A percentile compares a stretch with the other conserved stretches of the same genome.
Evolutionary conservation across 2,888 invertebrate species (phyloP).

Genomic region (Archaeoteleia sp.): DNA sequence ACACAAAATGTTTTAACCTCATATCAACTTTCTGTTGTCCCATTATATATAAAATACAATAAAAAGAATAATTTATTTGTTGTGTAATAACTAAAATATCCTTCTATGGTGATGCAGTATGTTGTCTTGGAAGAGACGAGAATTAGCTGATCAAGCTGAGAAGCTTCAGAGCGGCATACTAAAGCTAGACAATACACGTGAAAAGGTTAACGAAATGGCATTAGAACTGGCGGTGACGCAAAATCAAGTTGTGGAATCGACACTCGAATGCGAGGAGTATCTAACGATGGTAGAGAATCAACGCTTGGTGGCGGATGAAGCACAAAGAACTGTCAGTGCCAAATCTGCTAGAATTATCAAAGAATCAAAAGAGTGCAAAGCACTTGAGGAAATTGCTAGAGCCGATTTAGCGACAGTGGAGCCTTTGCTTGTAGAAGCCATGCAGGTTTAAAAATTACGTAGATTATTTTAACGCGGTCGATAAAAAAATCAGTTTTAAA

Average conservation of each 20-base stretch:
- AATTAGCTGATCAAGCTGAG: conserved; percentile 84
- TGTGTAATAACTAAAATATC: too few relatives aligned
- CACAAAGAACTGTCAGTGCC: conserved; percentile 82
- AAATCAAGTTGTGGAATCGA: conserved; percentile 84
- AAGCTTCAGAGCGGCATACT: conserved; percentile 88
- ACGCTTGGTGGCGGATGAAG: conserved; percentile 88
- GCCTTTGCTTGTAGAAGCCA: conserved; percentile 90
- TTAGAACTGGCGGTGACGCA: conserved; percentile 87
- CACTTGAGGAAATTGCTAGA: conserved; percentile 87
- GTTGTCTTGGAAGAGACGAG: conserved; percentile 82
- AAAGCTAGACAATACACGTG: conserved; percentile 91
- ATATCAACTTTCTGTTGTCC: too few relatives aligned
- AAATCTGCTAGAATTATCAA: conserved; percentile 84
- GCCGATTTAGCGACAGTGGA: conserved; percentile 89
- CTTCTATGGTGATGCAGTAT: too few relatives aligned
- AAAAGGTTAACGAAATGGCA: conserved; percentile 88
- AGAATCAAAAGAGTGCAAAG: conserved; percentile 88
- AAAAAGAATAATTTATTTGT: too few relatives aligned
- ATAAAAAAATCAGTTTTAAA: too few relatives aligned
- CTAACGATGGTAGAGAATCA: conserved; percentile 88
- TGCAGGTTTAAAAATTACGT: neutral
- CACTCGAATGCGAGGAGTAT: conserved; percentile 90
- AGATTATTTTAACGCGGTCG: too few relatives aligned
- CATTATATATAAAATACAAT: too few relatives aligned
- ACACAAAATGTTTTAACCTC: too few relatives aligned